These are phyloP conservation scores for Fulica atra DNA, from an alignment of 2,113 vertebrate species.

Conservation along the genomic window DNA sequence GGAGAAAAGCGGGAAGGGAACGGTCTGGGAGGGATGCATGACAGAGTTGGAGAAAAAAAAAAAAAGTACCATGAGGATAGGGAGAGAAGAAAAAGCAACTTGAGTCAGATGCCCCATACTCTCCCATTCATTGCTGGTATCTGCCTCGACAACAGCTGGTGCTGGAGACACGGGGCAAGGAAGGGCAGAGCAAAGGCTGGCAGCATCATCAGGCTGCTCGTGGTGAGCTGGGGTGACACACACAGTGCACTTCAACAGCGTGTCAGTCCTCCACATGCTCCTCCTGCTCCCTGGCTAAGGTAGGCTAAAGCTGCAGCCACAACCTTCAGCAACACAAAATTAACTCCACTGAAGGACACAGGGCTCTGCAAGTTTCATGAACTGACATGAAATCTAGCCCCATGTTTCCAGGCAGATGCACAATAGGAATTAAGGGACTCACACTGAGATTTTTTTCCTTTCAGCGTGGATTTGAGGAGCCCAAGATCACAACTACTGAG, in stretches of 20 bases:
- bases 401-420: background rate
- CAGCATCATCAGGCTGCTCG: fast-evolving
- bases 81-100: background rate
- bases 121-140: background rate
- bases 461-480: background rate
- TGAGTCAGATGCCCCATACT: background rate
- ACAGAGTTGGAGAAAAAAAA: background rate
- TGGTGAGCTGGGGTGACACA: background rate
- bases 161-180: background rate
- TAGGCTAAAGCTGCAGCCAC: background rate
- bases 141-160: background rate
- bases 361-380: background rate
- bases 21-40: background rate
- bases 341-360: background rate
- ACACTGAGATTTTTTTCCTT: background rate
- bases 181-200: background rate
- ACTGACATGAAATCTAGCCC: background rate
- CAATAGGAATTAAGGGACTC: background rate
- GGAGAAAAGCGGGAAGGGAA: background rate
- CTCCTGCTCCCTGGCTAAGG: background rate
- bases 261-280: fast-evolving
- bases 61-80: background rate
- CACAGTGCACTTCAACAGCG: fast-evolving
- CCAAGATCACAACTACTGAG: background rate
- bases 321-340: background rate